These are phyloP conservation scores for Caenorhabditis sulstoni DNA, from an alignment of 2,888 invertebrate genomes.

Conservation along the genomic window DNA sequence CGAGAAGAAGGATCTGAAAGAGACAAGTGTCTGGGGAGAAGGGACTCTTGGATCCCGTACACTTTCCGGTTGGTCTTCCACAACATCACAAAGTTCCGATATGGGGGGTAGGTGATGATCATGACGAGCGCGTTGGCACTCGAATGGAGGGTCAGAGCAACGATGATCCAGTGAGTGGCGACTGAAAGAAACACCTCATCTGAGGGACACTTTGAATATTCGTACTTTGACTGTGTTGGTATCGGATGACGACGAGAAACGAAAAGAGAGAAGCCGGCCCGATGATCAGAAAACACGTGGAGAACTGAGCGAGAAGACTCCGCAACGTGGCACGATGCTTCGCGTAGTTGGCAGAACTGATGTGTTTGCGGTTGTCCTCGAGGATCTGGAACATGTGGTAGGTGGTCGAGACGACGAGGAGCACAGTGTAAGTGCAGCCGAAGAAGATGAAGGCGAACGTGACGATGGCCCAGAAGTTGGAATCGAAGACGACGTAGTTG, in stretches of 20 bases:
- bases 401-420: slow-evolving; percentile 40
- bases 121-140: slow-evolving; percentile 46
- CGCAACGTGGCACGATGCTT: slow-evolving; percentile 47
- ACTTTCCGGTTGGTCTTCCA: slow-evolving; percentile 38
- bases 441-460: slow-evolving; percentile 52
- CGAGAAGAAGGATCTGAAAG: slow-evolving; percentile 41
- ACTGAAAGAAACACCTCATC: slow-evolving; percentile 36
- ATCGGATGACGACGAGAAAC: slow-evolving; percentile 37
- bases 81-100: slow-evolving; percentile 42
- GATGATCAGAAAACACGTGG: slow-evolving; percentile 45
- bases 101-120: slow-evolving; percentile 55
- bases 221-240: slow-evolving; percentile 39
- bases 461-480: slow-evolving; percentile 48
- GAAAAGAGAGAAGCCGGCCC: slow-evolving; percentile 43
- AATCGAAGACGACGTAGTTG: slow-evolving; percentile 51
- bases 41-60: background rate
- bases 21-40: background rate
- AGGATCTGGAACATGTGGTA: slow-evolving; percentile 47
- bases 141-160: slow-evolving; percentile 39
- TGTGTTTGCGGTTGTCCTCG: slow-evolving; percentile 40
- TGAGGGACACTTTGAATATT: no score
- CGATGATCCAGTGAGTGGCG: slow-evolving; percentile 42
- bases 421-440: slow-evolving; percentile 33
- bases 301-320: slow-evolving; percentile 45
- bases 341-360: slow-evolving; percentile 32